phyloP scores from a whole-genome alignment of 2,797 vertebrate genomes.

The Muraenolepis orangiensis region DNA sequence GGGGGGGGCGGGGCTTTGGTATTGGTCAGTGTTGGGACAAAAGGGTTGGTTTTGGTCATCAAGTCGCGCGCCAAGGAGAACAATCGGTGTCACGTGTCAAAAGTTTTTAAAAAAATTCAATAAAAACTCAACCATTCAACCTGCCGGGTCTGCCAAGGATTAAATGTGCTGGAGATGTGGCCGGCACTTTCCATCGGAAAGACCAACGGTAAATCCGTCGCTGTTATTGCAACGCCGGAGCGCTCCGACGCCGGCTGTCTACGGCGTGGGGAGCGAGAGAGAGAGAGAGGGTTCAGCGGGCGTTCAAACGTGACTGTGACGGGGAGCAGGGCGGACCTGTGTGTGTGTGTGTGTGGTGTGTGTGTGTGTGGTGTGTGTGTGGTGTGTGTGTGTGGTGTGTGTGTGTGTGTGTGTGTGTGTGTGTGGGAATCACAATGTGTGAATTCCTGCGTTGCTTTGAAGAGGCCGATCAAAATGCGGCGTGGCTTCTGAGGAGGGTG shows the following conservation, averaged over 20 bases:
- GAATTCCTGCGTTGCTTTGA: background rate
- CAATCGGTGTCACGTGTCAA: background rate
- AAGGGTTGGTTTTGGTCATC: background rate
- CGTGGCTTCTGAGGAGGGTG: background rate
- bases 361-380: conserved; percentile 37
- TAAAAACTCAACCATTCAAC: background rate
- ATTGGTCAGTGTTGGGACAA: background rate
- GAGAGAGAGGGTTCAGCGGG: background rate
- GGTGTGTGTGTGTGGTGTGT: conserved; percentile 13
- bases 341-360: conserved; percentile 6
- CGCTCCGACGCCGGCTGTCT: background rate
- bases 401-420: conserved; percentile 38
- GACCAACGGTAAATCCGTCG: background rate
- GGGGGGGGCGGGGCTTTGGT: background rate
- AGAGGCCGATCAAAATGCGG: background rate
- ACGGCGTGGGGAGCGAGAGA: background rate
- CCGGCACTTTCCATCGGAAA: background rate
- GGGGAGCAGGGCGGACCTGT: conserved; percentile 22
- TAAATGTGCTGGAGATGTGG: background rate
- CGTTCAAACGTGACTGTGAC: background rate
- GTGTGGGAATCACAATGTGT: no score
- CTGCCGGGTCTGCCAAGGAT: background rate
- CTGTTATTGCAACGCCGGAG: background rate
- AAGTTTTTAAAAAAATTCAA: background rate
- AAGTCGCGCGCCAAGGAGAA: background rate